Base-by-base conservation (phyloP, 1,140 invertebrate species). In the Pygmarrhopalites habei region DNA sequence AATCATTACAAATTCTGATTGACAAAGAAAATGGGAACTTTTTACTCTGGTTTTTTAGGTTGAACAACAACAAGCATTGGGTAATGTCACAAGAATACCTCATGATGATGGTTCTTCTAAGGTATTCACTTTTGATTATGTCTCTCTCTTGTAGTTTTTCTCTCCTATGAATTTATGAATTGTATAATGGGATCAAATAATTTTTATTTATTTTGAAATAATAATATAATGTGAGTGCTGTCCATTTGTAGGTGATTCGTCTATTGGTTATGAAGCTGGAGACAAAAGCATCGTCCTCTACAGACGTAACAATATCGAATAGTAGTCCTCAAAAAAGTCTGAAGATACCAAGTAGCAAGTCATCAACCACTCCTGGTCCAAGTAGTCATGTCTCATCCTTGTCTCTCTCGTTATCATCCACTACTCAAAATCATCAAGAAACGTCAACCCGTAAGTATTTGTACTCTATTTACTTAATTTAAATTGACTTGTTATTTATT, bases 361-460 rank as follows among this genome's bases (percentile, higher is more conserved):
- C 78, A 74, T 80, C 80, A 70, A 79, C 79, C 68, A 81, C 78
- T 74, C 80, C 80, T 68, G 79, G 78, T 51, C 77, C 75, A 71
- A 72, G 68, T 60, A 81, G 81, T 74, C 79, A 81, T 66, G 74
- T 81, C 59, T 75, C 77, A 32, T 78, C 78, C 25, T 77, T 77
- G 44, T 69, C 67, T 35, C 64, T 69, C 43, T 65, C 63, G 39
- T 69, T 64, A 39, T 69, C 64, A 47, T 64, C 67, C n/a, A 65
- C 66, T 44, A 56, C 53, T 5, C 62, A 64, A 51, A 14, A 59
- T 35, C 57, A 59, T 59, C 39, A 46, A 39, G 53, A 56, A 5
- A 56, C 32, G 53, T 56, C 53, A 56, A 35, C 23, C 32, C n/a
- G n/a, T n/a, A n/a, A 21, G 51, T 55, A 21, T 39, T 39, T 39